Evolutionary conservation across 2,113 vertebrate genomes (phyloP).

Genomic region (Syrrhaptes paradoxus): DNA sequence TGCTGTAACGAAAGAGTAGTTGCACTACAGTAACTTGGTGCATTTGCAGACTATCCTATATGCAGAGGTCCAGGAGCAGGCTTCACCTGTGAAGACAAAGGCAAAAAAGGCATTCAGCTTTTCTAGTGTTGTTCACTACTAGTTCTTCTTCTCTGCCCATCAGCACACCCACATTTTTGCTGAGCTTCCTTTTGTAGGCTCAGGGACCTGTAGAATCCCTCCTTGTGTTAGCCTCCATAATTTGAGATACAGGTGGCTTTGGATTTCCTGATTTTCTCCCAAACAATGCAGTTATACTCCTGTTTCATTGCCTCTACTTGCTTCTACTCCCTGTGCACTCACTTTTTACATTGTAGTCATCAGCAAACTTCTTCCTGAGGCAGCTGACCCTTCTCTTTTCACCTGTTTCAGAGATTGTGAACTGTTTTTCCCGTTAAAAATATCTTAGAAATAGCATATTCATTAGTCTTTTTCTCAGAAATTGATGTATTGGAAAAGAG

Average conservation of each 20-base stretch:
- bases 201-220: not conserved
- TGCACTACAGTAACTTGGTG: not conserved
- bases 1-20: not conserved
- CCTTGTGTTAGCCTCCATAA: not conserved
- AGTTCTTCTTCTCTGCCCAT: not conserved
- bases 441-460: not conserved
- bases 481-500: not conserved
- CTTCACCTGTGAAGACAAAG: not conserved
- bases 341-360: not conserved
- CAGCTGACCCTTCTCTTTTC: not conserved
- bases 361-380: not conserved
- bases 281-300: not conserved
- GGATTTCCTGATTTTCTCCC: not conserved
- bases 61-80: not conserved
- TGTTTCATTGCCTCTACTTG: not conserved
- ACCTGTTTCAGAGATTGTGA: not conserved
- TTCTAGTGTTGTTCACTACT: not conserved
- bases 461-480: not conserved
- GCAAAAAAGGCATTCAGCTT: not conserved
- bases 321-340: not conserved
- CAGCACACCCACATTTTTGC: fast-evolving
- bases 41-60: not conserved
- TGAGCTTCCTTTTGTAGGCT: not conserved
- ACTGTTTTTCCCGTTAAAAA: not conserved
- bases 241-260: not conserved